Evolutionary conservation across 2,113 vertebrate species (phyloP), one percentile per base, ranked within the genome.

Genomic region (Sakesphorus luctuosus): DNA sequence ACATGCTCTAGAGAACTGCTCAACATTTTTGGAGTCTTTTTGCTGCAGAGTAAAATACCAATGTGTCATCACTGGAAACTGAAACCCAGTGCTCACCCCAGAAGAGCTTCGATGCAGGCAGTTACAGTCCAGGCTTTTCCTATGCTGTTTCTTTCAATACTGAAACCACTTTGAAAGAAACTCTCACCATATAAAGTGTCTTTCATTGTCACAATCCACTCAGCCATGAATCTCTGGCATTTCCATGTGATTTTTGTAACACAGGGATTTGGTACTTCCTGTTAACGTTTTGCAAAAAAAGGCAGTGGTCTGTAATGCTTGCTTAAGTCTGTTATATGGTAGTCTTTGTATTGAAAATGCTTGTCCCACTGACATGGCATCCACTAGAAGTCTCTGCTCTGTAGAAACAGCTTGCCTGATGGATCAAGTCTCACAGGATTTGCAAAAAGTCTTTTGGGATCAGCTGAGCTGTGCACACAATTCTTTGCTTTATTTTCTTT

Each of bases 401-500:
- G 35, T 55, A 55, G 43, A 59, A 62, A 59, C 38, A 52, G 15
- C 29, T 76, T 91, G 20, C 50, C 58, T 2, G 3, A 17, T 23
- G 58, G 55, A 76, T 73, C 67, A 56, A 44, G 18, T 91, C 67
- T 93, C 67, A 4, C 18, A 81, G 38, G 65, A 81, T 85, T 82
- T 19, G 3, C 50, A 49, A 35, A 72, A 95, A 83, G n/a, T 8
- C 26, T 63, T 93, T 76, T 1, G 18, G 75, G 28, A 55, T 91
- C 90, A 89, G 49, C 68, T 85, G 63, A 85, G 33, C 53, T 83
- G 35, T 66, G 59, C 26, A 20, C 56, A 85, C 79, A 81, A 29
- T 78, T 71, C 44, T 85, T 73, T 43, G 29, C 61, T 96, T 53
- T 74, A 52, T 93, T 86, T 84, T 55, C 40, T 90, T 95, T 94